Base-by-base conservation (phyloP, 1,140 invertebrate species). In the Venturia canescens region DNA sequence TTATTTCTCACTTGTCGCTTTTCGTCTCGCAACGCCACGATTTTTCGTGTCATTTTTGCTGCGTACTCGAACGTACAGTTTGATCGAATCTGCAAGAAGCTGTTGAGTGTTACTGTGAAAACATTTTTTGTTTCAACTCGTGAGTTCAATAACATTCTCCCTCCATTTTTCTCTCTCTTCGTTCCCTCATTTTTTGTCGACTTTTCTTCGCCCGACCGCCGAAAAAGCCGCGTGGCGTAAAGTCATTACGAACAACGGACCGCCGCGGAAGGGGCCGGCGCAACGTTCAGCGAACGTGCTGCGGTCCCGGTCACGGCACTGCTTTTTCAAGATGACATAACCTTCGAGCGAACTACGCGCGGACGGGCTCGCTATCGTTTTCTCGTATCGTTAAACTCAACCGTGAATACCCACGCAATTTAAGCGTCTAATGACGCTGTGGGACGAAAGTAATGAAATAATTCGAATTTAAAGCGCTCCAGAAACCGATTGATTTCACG, bases 291-390 rank as follows among this genome's bases (percentile, higher is more conserved):
- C 80, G 79, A 75, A 78, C 71, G 79, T 34, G 69, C 57, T 77
- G 77, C 77, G 76, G 81, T 80, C 77, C 60, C 74, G 21, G 53
- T 57, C 21, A 57, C 79, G 69, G 79, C 63, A 78, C 79, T 79
- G 80, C 79, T 44, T 76, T 84, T 84, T 84, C 53, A 67, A 80
- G 80, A 78, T 81, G 77, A 80, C 77, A 81, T 79, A 81, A 84
- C 77, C 77, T 48, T 79, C 71, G 44, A n/a, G 29, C 38, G 11
- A 9, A 60, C 23, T 44, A 34, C 44, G n/a, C 44, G n/a, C 44
- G 18, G 21, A 60, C 21, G 66, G 16, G 18, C 7, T 48, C 21
- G 16, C 2, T 23, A 26, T 75, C 34, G 48, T 72, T 44, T 72
- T 21, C 21, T 44, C 23, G 21, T 72, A 72, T 44, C n/a, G 21